Evolutionary conservation across 2,113 vertebrate genomes (phyloP).

Genomic region (Brienomyrus brachyistius): DNA sequence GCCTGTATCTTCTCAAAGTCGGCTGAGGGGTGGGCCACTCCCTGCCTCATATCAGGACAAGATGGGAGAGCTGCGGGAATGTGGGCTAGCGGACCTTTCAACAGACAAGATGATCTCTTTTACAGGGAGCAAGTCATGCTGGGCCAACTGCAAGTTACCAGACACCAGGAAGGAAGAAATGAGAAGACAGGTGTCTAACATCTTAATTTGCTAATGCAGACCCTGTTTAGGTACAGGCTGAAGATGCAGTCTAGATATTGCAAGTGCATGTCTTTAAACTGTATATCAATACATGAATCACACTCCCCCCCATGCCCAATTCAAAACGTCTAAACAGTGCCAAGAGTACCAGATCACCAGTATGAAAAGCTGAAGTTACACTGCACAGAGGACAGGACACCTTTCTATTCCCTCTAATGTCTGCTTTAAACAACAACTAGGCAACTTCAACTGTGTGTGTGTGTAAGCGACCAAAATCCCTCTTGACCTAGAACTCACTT

Average conservation of each 20-base stretch:
- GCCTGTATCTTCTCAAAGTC: constrained; percentile 12
- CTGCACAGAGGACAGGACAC: neutral
- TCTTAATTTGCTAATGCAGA: constrained; percentile 1
- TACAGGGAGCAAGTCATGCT: constrained; percentile 1
- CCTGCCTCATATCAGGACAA: neutral
- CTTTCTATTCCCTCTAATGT: neutral
- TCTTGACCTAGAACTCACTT: neutral
- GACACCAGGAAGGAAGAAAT: neutral
- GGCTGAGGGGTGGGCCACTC: neutral
- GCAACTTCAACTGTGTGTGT: neutral
- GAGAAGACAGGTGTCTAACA: neutral
- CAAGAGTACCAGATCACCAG: neutral
- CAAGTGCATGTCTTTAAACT: neutral
- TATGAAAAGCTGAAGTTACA: neutral
- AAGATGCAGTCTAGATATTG: neutral
- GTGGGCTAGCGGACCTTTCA: constrained; percentile 12
- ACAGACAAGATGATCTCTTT: constrained; percentile 6
- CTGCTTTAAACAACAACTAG: neutral
- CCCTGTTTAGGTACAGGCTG: neutral
- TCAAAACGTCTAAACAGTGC: neutral
- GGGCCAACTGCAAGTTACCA: neutral
- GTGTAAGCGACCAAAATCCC: neutral
- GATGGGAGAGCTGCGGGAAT: constrained; percentile 21
- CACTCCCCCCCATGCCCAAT: neutral
- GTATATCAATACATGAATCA: neutral